phyloP scores from a whole-genome alignment of 2,888 invertebrate species.

The Timandra comae region DNA sequence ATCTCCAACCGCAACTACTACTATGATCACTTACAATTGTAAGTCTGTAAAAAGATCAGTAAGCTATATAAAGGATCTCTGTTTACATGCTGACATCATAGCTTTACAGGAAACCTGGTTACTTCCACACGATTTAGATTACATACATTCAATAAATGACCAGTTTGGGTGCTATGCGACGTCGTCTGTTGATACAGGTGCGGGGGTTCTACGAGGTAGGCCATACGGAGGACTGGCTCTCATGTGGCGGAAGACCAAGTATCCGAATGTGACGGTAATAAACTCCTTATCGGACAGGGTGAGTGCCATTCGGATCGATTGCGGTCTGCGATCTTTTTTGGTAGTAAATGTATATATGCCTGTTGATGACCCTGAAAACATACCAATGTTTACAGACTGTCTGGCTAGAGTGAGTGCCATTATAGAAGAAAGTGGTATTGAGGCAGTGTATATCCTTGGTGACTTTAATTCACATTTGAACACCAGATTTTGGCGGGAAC shows the following conservation, averaged over 20 bases:
- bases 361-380: constrained; percentile 12
- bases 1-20: not conserved
- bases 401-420: constrained; percentile 14
- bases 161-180: constrained; percentile 7
- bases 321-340: constrained; percentile 4
- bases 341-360: constrained; percentile 22
- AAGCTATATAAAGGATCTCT: constrained; percentile 10
- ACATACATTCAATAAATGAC: not conserved
- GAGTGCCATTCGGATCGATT: not conserved
- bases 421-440: constrained; percentile 9
- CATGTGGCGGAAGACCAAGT: not conserved
- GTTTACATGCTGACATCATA: constrained; percentile 5
- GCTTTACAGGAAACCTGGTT: too few relatives aligned
- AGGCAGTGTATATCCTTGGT: constrained; percentile 13
- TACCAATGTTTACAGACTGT: constrained; percentile 16
- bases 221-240: not conserved
- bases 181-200: constrained; percentile 9
- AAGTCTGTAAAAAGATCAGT: constrained; percentile 12
- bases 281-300: not conserved
- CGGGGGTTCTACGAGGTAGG: not conserved
- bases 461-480: constrained; percentile 20
- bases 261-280: not conserved
- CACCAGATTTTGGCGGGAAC: constrained; percentile 10
- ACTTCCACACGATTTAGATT: constrained; percentile 4
- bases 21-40: constrained; percentile 8